Evolutionary conservation across 2,797 vertebrate genomes (phyloP).

Genomic region (Nyctibius grandis): DNA sequence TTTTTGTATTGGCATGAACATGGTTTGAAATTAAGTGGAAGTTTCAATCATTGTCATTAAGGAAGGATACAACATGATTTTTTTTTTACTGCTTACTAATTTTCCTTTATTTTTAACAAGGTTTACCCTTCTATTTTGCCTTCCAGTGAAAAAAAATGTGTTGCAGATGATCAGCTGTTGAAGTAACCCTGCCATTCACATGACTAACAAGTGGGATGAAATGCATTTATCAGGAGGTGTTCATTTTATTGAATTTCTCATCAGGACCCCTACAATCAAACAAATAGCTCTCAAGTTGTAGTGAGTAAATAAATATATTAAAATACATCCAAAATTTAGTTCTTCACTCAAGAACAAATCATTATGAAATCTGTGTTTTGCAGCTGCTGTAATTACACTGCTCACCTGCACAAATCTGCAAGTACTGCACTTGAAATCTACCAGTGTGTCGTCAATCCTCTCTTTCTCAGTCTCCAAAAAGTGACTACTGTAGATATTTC

Average conservation of each 20-base stretch:
- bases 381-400: background rate
- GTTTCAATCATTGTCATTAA: background rate
- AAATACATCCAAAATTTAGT: background rate
- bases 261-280: background rate
- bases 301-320: background rate
- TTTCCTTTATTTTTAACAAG: background rate
- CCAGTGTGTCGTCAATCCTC: background rate
- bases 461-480: background rate
- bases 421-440: background rate
- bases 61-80: background rate
- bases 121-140: background rate
- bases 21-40: background rate
- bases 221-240: background rate
- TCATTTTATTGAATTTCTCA: background rate
- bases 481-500: background rate
- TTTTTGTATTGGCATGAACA: background rate
- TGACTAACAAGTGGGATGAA: background rate
- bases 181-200: background rate
- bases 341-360: background rate
- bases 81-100: background rate
- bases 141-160: background rate
- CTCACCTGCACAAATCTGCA: background rate
- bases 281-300: background rate
- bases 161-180: background rate
- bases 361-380: background rate